These are phyloP conservation scores for Macquaria australasica DNA, from an alignment of 2,113 vertebrate species.

Conservation along the genomic window DNA sequence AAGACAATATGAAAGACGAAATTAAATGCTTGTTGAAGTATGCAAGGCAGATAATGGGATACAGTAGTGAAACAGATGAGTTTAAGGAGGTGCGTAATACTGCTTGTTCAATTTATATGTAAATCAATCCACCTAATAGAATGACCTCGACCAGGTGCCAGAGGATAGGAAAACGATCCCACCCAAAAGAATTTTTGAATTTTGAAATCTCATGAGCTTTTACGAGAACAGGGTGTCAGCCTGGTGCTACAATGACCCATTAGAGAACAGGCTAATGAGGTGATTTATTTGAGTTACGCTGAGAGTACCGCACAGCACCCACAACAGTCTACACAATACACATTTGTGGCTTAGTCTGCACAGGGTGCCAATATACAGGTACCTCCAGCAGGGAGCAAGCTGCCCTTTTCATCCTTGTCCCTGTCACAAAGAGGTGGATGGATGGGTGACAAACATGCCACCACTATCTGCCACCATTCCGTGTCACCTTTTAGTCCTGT, in stretches of 20 bases:
- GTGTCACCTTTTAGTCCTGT: constrained; percentile 54
- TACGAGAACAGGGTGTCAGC: constrained; percentile 52
- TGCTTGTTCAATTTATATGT: constrained; percentile 83
- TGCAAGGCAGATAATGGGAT: constrained; percentile 76
- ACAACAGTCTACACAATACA: constrained; percentile 6
- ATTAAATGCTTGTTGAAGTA: constrained; percentile 80
- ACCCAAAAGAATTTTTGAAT: constrained; percentile 63
- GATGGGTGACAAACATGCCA: constrained; percentile 55
- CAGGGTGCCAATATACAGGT: background rate
- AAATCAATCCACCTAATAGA: constrained; percentile 80
- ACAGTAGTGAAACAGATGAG: constrained; percentile 73
- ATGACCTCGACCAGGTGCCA: constrained; percentile 77
- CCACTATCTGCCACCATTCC: constrained; percentile 29
- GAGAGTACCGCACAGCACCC: constrained; percentile 7
- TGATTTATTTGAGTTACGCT: constrained; percentile 58
- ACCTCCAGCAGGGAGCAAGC: constrained; percentile 14
- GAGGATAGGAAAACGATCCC: constrained; percentile 72
- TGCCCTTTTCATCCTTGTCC: constrained; percentile 41
- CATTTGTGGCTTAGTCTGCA: constrained; percentile 1
- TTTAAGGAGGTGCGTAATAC: constrained; percentile 73
- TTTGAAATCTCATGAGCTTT: constrained; percentile 72
- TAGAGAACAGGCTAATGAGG: constrained; percentile 70
- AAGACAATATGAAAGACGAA: constrained; percentile 70
- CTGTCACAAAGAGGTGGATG: constrained; percentile 38
- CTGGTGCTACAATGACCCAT: constrained; percentile 67